These are phyloP conservation scores for Eristalis arbustorum DNA, from an alignment of 2,888 invertebrate genomes.

Conservation along the genomic window DNA sequence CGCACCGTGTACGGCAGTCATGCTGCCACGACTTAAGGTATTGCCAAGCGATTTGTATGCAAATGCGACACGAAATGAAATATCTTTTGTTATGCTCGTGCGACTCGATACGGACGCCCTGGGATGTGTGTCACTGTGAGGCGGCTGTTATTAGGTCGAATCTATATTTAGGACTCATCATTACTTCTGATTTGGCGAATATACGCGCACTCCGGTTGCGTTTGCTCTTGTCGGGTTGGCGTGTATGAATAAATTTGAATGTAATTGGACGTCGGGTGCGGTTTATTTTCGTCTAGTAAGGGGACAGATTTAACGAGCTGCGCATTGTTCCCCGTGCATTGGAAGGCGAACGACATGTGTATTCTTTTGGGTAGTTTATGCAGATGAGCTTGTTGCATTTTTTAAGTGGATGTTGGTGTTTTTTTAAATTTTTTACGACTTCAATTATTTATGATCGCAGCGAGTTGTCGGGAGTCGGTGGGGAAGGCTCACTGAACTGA, in stretches of 20 bases:
- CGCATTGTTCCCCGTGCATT: neutral
- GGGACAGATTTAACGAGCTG: neutral
- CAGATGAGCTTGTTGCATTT: neutral
- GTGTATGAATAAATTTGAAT: conserved; percentile 46
- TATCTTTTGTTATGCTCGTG: conserved; percentile 33
- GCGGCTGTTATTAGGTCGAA: conserved; percentile 52
- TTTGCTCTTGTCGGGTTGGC: too few relatives aligned
- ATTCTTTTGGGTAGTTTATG: neutral
- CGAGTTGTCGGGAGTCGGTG: neutral
- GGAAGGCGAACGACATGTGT: neutral
- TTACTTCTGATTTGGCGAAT: conserved; percentile 51
- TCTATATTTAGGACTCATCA: conserved; percentile 43
- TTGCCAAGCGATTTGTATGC: conserved; percentile 58
- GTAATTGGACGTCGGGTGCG: conserved; percentile 4
- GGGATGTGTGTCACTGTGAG: conserved; percentile 44
- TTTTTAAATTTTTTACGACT: neutral
- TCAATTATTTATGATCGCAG: neutral
- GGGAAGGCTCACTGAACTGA: too few relatives aligned
- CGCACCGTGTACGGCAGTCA: neutral
- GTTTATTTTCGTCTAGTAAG: neutral
- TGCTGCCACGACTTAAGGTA: conserved; percentile 27
- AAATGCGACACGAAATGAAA: conserved; percentile 43
- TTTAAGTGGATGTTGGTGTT: neutral
- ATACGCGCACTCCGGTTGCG: neutral
- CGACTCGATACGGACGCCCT: conserved; percentile 3